Conservation (phyloP, 2,113 vertebrate genomes). For the Mirza zaza region DNA sequence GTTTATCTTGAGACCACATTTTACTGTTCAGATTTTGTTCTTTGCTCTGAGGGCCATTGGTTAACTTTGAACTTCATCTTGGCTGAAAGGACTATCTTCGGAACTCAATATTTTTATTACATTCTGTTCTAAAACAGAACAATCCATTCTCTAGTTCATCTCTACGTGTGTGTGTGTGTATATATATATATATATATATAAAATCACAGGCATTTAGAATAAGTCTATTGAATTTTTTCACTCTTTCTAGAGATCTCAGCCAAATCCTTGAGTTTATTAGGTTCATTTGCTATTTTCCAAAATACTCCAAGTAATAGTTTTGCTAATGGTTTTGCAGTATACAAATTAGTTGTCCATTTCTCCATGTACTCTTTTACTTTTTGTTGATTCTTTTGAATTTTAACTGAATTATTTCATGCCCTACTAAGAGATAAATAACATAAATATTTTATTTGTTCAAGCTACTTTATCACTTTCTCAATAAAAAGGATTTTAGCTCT, state of each 20-base stretch:
- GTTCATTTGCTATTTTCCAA: not conserved
- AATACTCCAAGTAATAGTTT: not conserved
- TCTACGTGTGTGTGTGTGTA: no score
- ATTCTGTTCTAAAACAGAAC: not conserved
- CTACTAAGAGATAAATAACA: not conserved
- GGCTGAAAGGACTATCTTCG: not conserved
- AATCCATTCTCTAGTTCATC: not conserved
- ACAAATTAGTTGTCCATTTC: not conserved
- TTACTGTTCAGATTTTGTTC: not conserved
- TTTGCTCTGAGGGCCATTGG: not conserved
- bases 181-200: not conserved
- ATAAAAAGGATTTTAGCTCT: not conserved
- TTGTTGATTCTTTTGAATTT: not conserved
- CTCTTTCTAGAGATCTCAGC: not conserved
- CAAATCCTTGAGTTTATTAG: not conserved
- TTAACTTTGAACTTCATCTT: not conserved
- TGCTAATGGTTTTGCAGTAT: not conserved
- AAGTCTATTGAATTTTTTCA: not conserved
- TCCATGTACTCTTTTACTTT: not conserved
- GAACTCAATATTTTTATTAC: not conserved
- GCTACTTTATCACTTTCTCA: not conserved
- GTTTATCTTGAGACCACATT: not conserved
- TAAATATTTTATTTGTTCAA: not conserved
- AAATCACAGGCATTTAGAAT: not conserved
- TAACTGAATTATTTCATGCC: not conserved